Evolutionary conservation across 37 sponge, comb jelly and placozoan species (phyloP), one percentile per base, ranked within the genome.

Genomic region (Haliclona indistincta): DNA sequence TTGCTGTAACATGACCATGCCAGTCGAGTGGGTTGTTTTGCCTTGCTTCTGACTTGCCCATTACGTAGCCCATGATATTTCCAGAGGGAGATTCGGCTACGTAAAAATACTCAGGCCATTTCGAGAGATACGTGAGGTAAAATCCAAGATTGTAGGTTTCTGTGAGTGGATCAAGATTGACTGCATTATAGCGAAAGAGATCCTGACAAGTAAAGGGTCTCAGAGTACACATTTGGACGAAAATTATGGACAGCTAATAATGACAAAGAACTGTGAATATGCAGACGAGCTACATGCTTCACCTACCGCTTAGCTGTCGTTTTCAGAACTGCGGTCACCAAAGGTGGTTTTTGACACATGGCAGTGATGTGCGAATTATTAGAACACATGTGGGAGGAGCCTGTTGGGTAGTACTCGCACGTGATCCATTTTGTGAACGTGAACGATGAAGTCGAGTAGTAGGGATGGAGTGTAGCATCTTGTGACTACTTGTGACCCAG

Each of bases 1-100:
- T 73, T 11, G 99, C 96, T 25, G 99, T 98, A 71, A 98, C 96
- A 61, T 98, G 99, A 71, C 99, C 99, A 52, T 98, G 99, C 99
- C 99, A 98, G 68, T 93, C 94, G 6, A 25, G 28, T 5, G 87
- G 79, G 30, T 79, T 69, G 72, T 83, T 81, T 0, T 89, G 74
- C 20, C 87, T 66, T 8, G 81, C 80, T 55, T 92, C 93, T 0
- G 82, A 82, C 70, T 95, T 95, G 38, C 93, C 93, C 87, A 93
- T 92, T 65, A 92, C 85, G 84, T 98, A 98, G 4, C 99, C 99
- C 90, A 98, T 95, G 37, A 98, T 86, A 40, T 89, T 84, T 0
- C 99, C 99, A 63, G 80, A 78, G 7, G 93, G 88, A 15, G 95
- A 84, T 65, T 98, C 95, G 0, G 88, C 85, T 40, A 93, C 96